Percentiles rank a stretch among this genome's conserved stretches.
phyloP scores from a whole-genome alignment of 1,140 invertebrate species.

The Stenopsyche tienmushanensis region DNA sequence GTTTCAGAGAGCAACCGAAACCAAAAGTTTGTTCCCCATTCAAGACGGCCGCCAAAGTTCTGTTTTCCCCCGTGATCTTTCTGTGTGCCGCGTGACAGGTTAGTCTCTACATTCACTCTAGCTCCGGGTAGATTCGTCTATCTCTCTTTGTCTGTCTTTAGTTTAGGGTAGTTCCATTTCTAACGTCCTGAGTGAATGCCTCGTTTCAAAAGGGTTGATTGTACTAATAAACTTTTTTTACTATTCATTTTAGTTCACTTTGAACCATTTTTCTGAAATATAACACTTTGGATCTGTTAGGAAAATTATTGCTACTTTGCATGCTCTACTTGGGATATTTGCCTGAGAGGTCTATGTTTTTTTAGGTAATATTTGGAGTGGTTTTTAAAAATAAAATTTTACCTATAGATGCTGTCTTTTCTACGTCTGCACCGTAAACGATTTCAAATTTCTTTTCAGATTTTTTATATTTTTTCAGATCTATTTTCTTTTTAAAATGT shows the following conservation, averaged over 20 bases:
- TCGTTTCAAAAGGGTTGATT: conserved; percentile 60
- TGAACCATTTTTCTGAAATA: background rate
- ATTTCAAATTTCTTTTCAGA: no score
- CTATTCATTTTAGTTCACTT: background rate
- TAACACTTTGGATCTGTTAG: conserved; percentile 17
- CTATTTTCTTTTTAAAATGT: no score
- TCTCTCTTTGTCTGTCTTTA: conserved; percentile 30
- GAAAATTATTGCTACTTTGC: conserved; percentile 19
- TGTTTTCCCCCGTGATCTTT: conserved; percentile 69
- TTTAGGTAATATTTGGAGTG: background rate
- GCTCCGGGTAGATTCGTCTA: conserved; percentile 31
- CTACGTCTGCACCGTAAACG: no score
- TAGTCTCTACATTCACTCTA: conserved; percentile 36
- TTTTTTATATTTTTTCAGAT: no score
- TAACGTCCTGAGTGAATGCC: conserved; percentile 47
- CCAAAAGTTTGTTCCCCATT: conserved; percentile 65
- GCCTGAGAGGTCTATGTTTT: conserved; percentile 16
- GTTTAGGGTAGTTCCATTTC: conserved; percentile 30
- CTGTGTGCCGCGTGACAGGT: conserved; percentile 62
- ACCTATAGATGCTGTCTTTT: no score
- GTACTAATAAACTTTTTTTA: conserved; percentile 42
- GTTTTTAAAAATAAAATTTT: no score
- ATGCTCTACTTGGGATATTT: conserved; percentile 32
- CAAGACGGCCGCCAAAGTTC: conserved; percentile 67
- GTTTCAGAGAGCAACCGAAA: conserved; percentile 59